Evolutionary conservation across 1,140 invertebrate genomes (phyloP).

Genomic region (Littorina saxatilis): DNA sequence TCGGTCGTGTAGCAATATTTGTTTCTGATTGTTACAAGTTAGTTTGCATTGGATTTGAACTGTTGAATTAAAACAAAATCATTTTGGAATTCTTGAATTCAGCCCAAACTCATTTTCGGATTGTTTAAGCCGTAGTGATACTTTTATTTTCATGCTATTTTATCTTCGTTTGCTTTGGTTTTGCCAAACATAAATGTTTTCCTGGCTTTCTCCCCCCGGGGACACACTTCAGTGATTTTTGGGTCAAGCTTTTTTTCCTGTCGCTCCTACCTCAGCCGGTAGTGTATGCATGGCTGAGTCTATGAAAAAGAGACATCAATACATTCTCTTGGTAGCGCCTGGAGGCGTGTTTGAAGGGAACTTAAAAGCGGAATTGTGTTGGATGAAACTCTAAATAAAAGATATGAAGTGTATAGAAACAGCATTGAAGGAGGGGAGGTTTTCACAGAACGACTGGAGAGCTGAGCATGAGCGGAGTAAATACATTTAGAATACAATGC

Average conservation of each 20-base stretch:
- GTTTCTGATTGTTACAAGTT: too few relatives aligned
- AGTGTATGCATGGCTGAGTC: not conserved
- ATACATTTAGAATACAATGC: too few relatives aligned
- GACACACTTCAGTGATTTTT: not conserved
- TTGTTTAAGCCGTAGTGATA: not conserved
- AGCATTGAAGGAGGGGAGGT: not conserved
- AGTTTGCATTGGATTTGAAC: too few relatives aligned
- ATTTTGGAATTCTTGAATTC: not conserved
- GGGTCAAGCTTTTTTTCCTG: not conserved
- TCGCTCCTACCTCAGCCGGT: too few relatives aligned
- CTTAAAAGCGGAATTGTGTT: not conserved
- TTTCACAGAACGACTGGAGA: not conserved
- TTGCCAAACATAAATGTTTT: conserved; percentile 2
- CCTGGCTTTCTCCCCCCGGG: not conserved
- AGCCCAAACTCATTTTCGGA: conserved; percentile 20
- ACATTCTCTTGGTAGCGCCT: not conserved
- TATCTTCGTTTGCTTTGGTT: not conserved
- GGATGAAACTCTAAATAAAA: too few relatives aligned
- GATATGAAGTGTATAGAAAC: not conserved
- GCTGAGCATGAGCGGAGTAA: conserved; percentile 8
- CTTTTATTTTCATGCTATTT: too few relatives aligned
- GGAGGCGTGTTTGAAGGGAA: not conserved
- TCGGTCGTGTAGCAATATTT: too few relatives aligned
- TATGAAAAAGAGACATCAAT: not conserved
- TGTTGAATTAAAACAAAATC: too few relatives aligned